Evolutionary conservation across 2,888 invertebrate species (phyloP).

Genomic region (Eupithecia insigniata): DNA sequence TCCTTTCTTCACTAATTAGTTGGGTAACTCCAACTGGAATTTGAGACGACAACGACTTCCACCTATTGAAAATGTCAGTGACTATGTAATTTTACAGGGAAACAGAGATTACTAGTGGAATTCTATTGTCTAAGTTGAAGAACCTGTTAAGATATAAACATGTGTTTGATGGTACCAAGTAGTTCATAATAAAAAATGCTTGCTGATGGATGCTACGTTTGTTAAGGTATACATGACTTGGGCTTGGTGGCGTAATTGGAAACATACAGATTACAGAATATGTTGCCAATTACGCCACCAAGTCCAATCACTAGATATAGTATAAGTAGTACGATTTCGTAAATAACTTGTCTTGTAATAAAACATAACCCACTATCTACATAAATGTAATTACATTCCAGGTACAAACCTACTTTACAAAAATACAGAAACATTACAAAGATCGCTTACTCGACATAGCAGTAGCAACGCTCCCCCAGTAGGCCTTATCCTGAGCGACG

Average conservation of each 20-base stretch:
- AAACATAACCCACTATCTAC: not conserved
- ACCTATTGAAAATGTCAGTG: constrained; percentile 3
- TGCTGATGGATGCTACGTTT: not conserved
- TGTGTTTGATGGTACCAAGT: not conserved
- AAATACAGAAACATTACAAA: not conserved
- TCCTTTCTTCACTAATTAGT: too few relatives aligned
- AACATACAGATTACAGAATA: not conserved
- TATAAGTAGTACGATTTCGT: not conserved
- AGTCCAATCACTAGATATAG: too few relatives aligned
- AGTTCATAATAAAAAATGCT: not conserved
- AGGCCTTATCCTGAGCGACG: constrained; percentile 81
- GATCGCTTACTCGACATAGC: constrained; percentile 71
- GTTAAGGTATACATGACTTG: not conserved
- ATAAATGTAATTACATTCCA: not conserved
- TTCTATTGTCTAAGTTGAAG: not conserved
- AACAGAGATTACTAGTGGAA: not conserved
- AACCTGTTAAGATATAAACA: not conserved
- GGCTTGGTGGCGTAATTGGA: not conserved
- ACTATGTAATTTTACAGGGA: not conserved
- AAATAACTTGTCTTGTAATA: not conserved
- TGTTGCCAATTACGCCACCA: too few relatives aligned
- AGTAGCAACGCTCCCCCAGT: constrained; percentile 77
- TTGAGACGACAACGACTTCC: constrained; percentile 9
- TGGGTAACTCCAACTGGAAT: not conserved
- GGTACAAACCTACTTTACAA: not conserved